These are phyloP conservation scores for Eunapius fragilis DNA, from an alignment of 37 sponge, comb jelly and placozoan species.

Conservation along the genomic window DNA sequence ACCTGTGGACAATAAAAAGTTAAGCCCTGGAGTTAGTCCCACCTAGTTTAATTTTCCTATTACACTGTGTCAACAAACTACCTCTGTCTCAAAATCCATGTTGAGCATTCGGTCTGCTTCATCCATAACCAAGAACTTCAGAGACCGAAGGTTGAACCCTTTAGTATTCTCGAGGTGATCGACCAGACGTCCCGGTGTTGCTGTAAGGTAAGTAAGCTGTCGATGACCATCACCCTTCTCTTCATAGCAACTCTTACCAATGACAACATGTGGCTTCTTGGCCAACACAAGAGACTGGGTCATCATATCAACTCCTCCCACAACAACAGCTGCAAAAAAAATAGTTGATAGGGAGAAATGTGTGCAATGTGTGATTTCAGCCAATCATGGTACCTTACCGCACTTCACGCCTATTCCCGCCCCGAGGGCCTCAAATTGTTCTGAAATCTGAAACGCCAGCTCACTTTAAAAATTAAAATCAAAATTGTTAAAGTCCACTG, in stretches of 20 bases:
- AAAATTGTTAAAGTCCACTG: not conserved
- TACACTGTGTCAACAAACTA: not conserved
- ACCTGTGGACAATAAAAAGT: too few species aligned
- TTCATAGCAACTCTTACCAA: constrained; percentile 74
- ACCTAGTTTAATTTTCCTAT: not conserved
- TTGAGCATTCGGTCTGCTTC: constrained; percentile 98
- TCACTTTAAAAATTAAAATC: constrained; percentile 54
- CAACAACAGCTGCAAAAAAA: constrained; percentile 56
- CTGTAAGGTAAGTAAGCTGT: constrained; percentile 40
- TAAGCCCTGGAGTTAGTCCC: too few species aligned
- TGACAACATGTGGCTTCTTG: constrained; percentile 94
- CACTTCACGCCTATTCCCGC: constrained; percentile 89
- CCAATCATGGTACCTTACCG: constrained; percentile 33
- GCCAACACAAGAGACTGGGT: constrained; percentile 92
- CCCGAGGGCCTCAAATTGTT: constrained; percentile 96
- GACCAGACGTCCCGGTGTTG: constrained; percentile 96
- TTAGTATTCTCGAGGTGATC: constrained; percentile 99
- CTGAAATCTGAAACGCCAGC: constrained; percentile 96
- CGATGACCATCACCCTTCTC: too few species aligned
- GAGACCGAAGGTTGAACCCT: constrained; percentile 88
- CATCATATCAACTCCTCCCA: constrained; percentile 98
- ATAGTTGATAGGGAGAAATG: not conserved
- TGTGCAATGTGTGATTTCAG: not conserved
- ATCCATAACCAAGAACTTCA: constrained; percentile 95
- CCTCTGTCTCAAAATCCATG: constrained; percentile 99